Evolutionary conservation across 64 coral and sea anemone species (phyloP).

Genomic region (Montipora foliosa): DNA sequence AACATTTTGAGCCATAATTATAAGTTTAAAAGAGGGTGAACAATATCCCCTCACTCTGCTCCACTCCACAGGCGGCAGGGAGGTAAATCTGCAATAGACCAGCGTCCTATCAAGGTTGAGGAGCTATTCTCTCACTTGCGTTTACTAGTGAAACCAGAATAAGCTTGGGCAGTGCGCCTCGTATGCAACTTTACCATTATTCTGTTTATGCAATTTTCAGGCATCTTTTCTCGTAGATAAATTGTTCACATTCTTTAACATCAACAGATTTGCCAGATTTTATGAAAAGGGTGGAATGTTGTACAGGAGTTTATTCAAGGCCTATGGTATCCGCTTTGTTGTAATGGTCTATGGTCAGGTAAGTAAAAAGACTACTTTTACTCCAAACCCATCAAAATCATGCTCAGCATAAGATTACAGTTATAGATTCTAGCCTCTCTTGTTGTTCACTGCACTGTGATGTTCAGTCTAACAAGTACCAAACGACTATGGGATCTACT

Average conservation of each 20-base stretch:
- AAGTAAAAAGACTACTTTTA: not conserved
- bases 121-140: no score
- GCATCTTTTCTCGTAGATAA: not conserved
- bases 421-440: not conserved
- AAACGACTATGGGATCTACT: no score
- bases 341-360: constrained; percentile 89
- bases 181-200: not conserved
- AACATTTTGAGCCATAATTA: no score
- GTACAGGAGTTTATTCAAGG: constrained; percentile 92
- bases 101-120: no score
- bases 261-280: constrained; percentile 81
- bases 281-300: constrained; percentile 77
- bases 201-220: not conserved
- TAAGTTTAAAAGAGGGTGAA: no score
- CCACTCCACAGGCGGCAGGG: no score
- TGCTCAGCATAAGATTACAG: not conserved
- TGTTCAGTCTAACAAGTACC: not conserved
- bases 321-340: constrained; percentile 90
- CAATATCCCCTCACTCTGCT: no score
- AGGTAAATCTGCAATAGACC: no score
- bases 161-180: no score
- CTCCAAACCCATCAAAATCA: not conserved
- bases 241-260: not conserved
- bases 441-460: not conserved
- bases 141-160: no score